Conservation (phyloP, 1,140 invertebrate species). For the Lepidurus packardi region DNA sequence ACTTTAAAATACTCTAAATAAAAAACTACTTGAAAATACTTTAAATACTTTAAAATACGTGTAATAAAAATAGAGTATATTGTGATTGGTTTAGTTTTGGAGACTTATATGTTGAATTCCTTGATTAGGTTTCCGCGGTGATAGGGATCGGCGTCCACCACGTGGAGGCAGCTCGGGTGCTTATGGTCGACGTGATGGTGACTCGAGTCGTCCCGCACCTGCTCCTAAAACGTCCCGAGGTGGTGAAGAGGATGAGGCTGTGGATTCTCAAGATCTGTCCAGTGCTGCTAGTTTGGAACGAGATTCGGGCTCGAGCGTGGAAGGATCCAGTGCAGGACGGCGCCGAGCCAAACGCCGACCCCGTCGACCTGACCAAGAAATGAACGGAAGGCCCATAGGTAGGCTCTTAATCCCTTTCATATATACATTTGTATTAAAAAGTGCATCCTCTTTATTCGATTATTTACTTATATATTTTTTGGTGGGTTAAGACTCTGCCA, state of each 20-base stretch:
- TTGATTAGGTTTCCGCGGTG: slow-evolving; percentile 51
- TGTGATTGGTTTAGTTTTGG: background rate
- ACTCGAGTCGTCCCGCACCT: slow-evolving; percentile 40
- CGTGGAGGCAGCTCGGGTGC: slow-evolving; percentile 55
- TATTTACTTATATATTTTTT: no score
- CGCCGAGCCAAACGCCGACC: slow-evolving; percentile 27
- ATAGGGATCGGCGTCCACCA: slow-evolving; percentile 50
- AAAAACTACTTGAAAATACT: no score
- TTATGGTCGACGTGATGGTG: slow-evolving; percentile 61
- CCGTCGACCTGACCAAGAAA: slow-evolving; percentile 28
- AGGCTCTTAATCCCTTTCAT: background rate
- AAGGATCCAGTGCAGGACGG: slow-evolving; percentile 30
- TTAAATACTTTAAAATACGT: no score
- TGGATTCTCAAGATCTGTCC: slow-evolving; percentile 69
- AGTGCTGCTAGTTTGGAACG: slow-evolving; percentile 60
- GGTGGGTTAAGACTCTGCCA: background rate
- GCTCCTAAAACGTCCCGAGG: background rate
- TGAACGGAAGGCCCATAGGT: slow-evolving; percentile 27
- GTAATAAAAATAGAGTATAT: no score
- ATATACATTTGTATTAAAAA: no score
- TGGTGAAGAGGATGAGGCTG: slow-evolving; percentile 60
- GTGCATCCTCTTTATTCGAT: no score
- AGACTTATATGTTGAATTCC: background rate
- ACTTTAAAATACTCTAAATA: no score
- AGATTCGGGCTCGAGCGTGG: slow-evolving; percentile 39